Evolutionary conservation across 1,140 invertebrate species (phyloP), one percentile per base, ranked within the genome.

Genomic region (Lutraria rhynchaena): DNA sequence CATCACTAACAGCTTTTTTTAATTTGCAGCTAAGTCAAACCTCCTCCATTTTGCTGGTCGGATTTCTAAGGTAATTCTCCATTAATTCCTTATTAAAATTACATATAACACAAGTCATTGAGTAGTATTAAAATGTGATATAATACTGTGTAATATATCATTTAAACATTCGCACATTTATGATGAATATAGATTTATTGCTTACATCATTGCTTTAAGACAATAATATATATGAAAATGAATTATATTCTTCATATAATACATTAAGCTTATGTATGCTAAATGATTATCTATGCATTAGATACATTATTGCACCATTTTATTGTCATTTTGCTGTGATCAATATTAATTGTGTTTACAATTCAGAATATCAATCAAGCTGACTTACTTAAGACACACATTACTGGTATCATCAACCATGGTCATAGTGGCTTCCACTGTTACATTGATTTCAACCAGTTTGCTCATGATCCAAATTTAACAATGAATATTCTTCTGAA

Each of bases 401-500:
- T 67, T 19, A 46, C 63, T 46, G 63, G 63, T 46, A 41, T 67
- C 3, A 67, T 67, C 5, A 49, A 27, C 33, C 63, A 67, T 46
- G 63, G 63, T 3, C 63, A 67, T 67, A 41, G 44, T 27, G 63
- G 44, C 4, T 67, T 67, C 27, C 17, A 19, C 11, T 46, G 37
- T 13, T 67, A 27, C 19, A 1, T 67, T 3, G 63, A 67, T 31
- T 3, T 67, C 1, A 44, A 46, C 17, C 29, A 67, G 11, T 67
- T 19, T 24, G 11, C n/a, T 2, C 63, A 67, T 67, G 63, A 67
- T 29, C 63, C 63, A 11, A 67, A 67, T 27, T 41, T 67, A 3
- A 67, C 63, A 3, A 67, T 67, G 1, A 67, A 67, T 29, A 67
- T 67, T 11, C 27, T 67, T 13, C n/a, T 67, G 44, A 67, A 67